Percentiles rank a stretch among this genome's conserved stretches.
These are phyloP conservation scores for Parazoanthus swiftii DNA, from an alignment of 92 coral and sea anemone genomes.

Conservation along the genomic window DNA sequence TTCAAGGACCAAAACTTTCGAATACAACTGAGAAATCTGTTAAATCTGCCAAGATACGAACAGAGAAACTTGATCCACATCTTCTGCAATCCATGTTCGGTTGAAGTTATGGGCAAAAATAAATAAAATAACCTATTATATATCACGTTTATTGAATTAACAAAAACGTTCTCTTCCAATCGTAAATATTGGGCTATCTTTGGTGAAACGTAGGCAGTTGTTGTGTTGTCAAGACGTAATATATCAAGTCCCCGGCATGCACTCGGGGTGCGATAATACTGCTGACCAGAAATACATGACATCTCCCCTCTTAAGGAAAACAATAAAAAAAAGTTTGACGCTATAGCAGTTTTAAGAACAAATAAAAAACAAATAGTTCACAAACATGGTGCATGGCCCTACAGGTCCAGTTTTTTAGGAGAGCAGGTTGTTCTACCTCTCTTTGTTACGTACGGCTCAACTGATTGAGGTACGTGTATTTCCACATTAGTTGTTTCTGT, in stretches of 20 bases:
- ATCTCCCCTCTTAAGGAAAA: neutral
- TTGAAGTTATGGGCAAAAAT: too few relatives aligned
- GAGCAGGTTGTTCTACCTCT: constrained; percentile 3
- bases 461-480: constrained; percentile 30
- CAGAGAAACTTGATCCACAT: neutral
- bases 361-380: neutral
- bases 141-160: too few relatives aligned
- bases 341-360: neutral
- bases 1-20: too few relatives aligned
- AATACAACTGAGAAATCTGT: too few relatives aligned
- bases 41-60: too few relatives aligned
- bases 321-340: neutral
- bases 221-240: neutral
- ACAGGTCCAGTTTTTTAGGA: constrained; percentile 9
- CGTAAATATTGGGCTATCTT: too few relatives aligned
- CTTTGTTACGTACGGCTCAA: constrained; percentile 45
- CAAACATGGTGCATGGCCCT: neutral
- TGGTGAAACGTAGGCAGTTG: too few relatives aligned
- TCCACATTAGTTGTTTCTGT: constrained; percentile 13
- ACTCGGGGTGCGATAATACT: neutral
- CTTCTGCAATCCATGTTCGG: too few relatives aligned
- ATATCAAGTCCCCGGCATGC: neutral
- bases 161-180: too few relatives aligned
- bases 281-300: constrained; percentile 7
- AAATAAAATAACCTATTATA: too few relatives aligned